A percentile compares a stretch with the other conserved stretches of the same genome.
Conservation (phyloP, 2,797 vertebrate species). For the Tinamus major region DNA sequence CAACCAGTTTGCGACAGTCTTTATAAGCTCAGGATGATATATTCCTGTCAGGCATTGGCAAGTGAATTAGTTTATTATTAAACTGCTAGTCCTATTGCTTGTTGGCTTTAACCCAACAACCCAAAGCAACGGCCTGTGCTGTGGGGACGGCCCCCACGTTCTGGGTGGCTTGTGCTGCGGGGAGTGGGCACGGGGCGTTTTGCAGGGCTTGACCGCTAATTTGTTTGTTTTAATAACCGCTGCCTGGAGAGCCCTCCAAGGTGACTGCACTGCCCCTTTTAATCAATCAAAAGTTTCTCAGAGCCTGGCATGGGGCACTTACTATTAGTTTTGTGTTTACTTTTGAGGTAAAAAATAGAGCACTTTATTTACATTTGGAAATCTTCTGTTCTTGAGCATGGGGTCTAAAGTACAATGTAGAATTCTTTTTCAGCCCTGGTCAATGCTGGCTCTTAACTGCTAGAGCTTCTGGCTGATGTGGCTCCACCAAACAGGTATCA, state of each 20-base stretch:
- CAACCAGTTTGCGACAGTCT: neutral
- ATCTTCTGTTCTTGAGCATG: neutral
- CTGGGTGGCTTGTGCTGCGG: neutral
- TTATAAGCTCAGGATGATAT: neutral
- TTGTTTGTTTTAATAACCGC: slow-evolving; percentile 6
- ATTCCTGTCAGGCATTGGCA: neutral
- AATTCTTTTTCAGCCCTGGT: neutral
- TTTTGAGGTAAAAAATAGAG: neutral
- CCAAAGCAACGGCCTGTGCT: neutral
- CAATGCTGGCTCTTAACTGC: neutral
- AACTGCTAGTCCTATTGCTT: neutral
- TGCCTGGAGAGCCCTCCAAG: neutral
- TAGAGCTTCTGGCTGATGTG: neutral
- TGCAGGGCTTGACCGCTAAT: slow-evolving; percentile 1
- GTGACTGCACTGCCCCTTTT: slow-evolving; percentile 4
- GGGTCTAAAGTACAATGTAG: neutral
- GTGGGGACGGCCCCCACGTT: neutral
- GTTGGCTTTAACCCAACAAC: neutral
- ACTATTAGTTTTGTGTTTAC: neutral
- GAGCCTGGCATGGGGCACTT: slow-evolving; percentile 17
- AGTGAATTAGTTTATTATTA: slow-evolving; percentile 1
- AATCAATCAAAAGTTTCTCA: slow-evolving; percentile 23
- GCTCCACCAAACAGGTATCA: neutral
- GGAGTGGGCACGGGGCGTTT: neutral
- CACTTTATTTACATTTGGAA: neutral